Conservation (phyloP, 2,113 vertebrate genomes). For the Ctenodactylus gundi region DNA sequence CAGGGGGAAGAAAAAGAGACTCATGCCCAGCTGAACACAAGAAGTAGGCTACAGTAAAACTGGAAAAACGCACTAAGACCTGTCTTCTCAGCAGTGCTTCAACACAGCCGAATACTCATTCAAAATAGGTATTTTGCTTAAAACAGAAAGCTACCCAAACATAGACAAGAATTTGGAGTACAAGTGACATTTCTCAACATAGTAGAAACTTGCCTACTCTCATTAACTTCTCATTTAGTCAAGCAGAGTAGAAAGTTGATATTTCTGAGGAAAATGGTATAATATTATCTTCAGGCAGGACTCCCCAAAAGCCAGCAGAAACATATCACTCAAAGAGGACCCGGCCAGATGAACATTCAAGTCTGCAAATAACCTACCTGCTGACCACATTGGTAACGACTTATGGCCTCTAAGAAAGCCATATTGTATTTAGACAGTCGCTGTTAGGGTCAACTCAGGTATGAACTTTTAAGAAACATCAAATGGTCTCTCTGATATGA, state of each 20-base stretch:
- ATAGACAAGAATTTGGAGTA: not conserved
- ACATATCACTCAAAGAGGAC: not conserved
- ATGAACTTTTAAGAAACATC: not conserved
- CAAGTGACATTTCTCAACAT: constrained; percentile 14
- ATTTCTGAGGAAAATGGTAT: not conserved
- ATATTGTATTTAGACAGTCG: not conserved
- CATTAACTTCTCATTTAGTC: too few species aligned
- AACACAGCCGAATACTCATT: not conserved
- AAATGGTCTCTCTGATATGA: too few species aligned
- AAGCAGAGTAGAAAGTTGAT: too few species aligned
- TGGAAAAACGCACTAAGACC: not conserved
- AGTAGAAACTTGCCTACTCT: too few species aligned
- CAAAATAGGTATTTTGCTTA: not conserved
- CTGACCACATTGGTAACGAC: rapidly evolving
- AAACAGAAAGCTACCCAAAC: not conserved
- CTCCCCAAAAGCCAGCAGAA: not conserved
- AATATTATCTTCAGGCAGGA: not conserved
- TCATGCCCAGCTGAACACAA: not conserved
- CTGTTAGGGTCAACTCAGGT: not conserved
- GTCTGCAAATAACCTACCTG: not conserved
- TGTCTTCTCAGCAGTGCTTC: not conserved
- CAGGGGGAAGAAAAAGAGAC: not conserved
- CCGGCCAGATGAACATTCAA: too few species aligned
- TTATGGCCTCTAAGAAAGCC: not conserved
- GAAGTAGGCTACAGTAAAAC: not conserved